Conservation (phyloP, 2,113 vertebrate species). For the Petroica traversi region DNA sequence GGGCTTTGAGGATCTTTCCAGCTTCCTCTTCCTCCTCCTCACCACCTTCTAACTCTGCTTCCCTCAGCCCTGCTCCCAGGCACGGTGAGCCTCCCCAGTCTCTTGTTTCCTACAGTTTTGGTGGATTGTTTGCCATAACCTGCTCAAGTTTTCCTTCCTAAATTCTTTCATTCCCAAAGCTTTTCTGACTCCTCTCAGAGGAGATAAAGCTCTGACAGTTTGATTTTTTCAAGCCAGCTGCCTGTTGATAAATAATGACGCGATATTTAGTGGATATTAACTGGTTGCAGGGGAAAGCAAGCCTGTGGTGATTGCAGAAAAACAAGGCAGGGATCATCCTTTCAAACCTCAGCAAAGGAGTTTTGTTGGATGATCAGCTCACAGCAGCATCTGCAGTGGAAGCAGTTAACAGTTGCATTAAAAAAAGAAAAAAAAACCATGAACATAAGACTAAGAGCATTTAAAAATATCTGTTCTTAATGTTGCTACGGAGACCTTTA, state of each 20-base stretch:
- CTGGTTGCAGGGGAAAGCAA: not conserved
- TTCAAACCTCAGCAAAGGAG: not conserved
- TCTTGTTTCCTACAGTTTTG: not conserved
- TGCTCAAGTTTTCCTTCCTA: not conserved
- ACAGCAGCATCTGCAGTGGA: not conserved
- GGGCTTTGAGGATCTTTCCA: not conserved
- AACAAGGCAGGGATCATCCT: not conserved
- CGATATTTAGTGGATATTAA: not conserved
- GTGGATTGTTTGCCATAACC: not conserved
- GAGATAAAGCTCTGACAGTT: not conserved
- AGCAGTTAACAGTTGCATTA: not conserved
- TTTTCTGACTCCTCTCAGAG: not conserved
- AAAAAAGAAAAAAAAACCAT: not conserved
- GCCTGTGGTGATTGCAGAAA: not conserved
- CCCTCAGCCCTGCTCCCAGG: not conserved
- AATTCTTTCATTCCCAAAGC: not conserved
- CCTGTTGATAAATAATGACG: not conserved
- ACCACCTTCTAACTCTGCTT: not conserved
- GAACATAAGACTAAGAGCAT: not conserved
- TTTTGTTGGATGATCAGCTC: not conserved
- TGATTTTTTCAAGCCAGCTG: not conserved
- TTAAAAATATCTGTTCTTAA: conserved; percentile 52
- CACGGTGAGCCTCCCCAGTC: not conserved
- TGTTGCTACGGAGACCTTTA: conserved; percentile 47
- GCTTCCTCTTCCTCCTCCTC: not conserved